Conservation (phyloP, 2,797 vertebrate genomes). For the Silurus lanzhouensis region DNA sequence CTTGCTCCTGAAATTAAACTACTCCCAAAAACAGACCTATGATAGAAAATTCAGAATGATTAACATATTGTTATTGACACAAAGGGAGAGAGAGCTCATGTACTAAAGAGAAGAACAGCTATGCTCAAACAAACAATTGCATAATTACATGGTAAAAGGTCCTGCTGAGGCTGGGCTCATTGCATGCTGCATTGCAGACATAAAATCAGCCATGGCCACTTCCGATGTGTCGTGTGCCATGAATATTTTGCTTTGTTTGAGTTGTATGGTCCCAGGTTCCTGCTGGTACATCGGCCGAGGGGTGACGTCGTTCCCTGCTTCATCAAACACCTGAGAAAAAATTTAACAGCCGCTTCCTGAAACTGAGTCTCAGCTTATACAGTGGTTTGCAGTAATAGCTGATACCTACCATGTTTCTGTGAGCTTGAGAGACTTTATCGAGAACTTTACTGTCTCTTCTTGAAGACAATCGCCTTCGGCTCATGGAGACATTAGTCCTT, state of each 20-base stretch:
- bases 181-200: conserved; percentile 68
- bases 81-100: background rate
- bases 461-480: conserved; percentile 60
- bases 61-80: background rate
- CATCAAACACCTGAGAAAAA: conserved; percentile 80
- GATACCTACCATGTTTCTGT: conserved; percentile 66
- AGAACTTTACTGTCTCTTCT: conserved; percentile 61
- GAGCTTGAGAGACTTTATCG: conserved; percentile 59
- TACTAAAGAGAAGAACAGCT: background rate
- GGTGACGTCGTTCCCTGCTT: conserved; percentile 80
- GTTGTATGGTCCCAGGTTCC: conserved; percentile 61
- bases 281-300: conserved; percentile 77
- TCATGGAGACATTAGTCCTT: conserved; percentile 54
- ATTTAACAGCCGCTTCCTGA: background rate
- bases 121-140: background rate
- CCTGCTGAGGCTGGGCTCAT: conserved; percentile 68
- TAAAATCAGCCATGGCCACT: conserved; percentile 66
- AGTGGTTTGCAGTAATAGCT: background rate
- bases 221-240: conserved; percentile 66
- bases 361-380: background rate
- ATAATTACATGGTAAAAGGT: conserved; percentile 73
- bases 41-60: conserved; percentile 3
- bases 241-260: conserved; percentile 72
- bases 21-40: conserved; percentile 78
- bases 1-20: conserved; percentile 73